Base-by-base conservation (phyloP, 2,888 invertebrate species). In the Uloborus plumipes region DNA sequence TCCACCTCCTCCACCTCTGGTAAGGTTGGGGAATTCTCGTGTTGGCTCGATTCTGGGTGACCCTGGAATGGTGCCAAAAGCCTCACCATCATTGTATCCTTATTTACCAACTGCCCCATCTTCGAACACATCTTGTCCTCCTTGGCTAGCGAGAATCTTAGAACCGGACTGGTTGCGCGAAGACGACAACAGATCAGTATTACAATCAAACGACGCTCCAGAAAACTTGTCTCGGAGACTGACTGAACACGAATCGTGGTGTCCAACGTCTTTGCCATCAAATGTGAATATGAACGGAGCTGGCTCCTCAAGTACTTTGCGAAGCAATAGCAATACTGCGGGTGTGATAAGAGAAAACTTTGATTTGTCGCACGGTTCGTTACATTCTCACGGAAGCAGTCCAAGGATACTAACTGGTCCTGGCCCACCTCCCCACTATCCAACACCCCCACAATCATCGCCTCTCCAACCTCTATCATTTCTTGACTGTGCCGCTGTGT, bases 381-480 rank as follows among this genome's bases (percentile, higher is more conserved):
- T 71, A 16, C 73, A 78, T 62, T 62, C 74, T 58, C 74, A 75
- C 64, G 69, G 69, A 65, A 74, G 84, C 50, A 84, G 84, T 76
- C 84, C 84, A 62, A 75, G 80, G 55, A 70, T 77, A 53, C 50
- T 70, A 18, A 61, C 73, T 31, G 72, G 75, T 22, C 59, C 75
- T 73, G 80, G 80, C 53, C 82, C 84, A 58, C 84, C 84, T 61
- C 82, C 81, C 26, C 82, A 84, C 31, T 84, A 84, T 58, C 84
- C 84, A 16, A 84, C 84, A 15, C 84, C 84, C 1, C 84, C 84
- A 39, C 84, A 84, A 66, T 84, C 84, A 20, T 82, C 84, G 4
- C 84, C 84, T n/a, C 67, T 77, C 18, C 84, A 84, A 62, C 84
- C 84, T 7, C 9, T 84, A 50, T 78, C 84, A 16, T 51, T 84